Percentiles rank a stretch among this genome's conserved stretches.
These are phyloP conservation scores for Caretta caretta DNA, from an alignment of 2,113 vertebrate genomes.

Conservation along the genomic window DNA sequence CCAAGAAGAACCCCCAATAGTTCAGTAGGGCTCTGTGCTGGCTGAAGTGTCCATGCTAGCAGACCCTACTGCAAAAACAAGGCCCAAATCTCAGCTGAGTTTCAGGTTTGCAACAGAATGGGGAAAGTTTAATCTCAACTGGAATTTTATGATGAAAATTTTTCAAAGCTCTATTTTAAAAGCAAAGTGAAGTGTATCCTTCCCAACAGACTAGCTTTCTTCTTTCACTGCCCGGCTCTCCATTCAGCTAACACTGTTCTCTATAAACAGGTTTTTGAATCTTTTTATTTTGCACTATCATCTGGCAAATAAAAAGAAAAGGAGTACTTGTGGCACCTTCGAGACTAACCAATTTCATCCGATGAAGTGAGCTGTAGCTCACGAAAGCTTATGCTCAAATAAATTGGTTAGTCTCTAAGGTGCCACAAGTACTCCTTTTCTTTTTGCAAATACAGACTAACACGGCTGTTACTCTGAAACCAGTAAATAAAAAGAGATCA, in stretches of 20 bases:
- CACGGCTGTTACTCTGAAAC: no score
- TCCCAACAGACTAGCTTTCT: background rate
- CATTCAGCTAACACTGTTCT: background rate
- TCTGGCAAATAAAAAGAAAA: background rate
- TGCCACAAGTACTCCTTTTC: no score
- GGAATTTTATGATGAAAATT: background rate
- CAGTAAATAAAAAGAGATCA: background rate
- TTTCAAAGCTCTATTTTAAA: conserved; percentile 22
- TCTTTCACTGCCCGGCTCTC: background rate
- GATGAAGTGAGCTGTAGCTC: no score
- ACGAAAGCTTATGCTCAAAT: no score
- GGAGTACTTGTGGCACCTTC: background rate
- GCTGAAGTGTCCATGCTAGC: background rate
- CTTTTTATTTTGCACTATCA: background rate
- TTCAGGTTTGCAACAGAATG: background rate
- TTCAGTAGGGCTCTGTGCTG: background rate
- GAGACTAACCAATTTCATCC: no score
- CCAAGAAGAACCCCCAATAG: rapidly evolving
- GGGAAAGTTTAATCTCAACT: background rate
- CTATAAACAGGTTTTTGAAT: background rate
- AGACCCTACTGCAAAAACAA: background rate
- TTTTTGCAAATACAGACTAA: no score
- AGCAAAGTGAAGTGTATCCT: background rate
- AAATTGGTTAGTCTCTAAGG: no score
- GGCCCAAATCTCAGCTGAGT: background rate